Evolutionary conservation across 1,140 invertebrate species (phyloP).

Genomic region (Bombus turneri): DNA sequence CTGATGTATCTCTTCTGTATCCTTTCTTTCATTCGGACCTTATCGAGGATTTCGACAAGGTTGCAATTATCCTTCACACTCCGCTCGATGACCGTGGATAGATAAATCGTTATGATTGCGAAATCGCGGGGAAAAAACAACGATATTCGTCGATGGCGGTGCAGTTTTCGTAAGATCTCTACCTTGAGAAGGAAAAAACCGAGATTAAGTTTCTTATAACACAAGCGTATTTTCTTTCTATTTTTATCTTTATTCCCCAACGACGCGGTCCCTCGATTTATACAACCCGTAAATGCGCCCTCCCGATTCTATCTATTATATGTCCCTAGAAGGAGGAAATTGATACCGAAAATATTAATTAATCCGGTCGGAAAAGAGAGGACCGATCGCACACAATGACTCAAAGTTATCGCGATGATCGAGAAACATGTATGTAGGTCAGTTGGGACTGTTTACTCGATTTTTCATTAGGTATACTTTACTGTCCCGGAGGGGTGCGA

Average conservation of each 20-base stretch:
- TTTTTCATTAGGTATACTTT: constrained; percentile 76
- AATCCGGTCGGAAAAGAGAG: background rate
- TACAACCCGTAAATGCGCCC: no score
- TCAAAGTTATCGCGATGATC: constrained; percentile 24
- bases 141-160: background rate
- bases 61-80: constrained; percentile 55
- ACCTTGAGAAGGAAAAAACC: background rate
- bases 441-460: constrained; percentile 68
- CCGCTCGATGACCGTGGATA: background rate
- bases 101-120: constrained; percentile 41
- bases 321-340: background rate
- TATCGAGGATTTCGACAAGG: constrained; percentile 45
- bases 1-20: constrained; percentile 26
- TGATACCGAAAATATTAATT: background rate
- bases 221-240: background rate
- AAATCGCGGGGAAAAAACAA: constrained; percentile 14
- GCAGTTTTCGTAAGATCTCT: background rate
- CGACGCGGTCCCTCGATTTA: background rate
- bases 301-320: no score
- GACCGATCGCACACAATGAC: background rate
- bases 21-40: constrained; percentile 4
- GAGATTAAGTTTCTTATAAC: background rate
- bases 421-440: constrained; percentile 59
- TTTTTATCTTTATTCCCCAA: background rate
- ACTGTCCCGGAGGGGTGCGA: constrained; percentile 60